Base-by-base conservation (phyloP, 2,113 vertebrate species). In the Gorilla gorilla region DNA sequence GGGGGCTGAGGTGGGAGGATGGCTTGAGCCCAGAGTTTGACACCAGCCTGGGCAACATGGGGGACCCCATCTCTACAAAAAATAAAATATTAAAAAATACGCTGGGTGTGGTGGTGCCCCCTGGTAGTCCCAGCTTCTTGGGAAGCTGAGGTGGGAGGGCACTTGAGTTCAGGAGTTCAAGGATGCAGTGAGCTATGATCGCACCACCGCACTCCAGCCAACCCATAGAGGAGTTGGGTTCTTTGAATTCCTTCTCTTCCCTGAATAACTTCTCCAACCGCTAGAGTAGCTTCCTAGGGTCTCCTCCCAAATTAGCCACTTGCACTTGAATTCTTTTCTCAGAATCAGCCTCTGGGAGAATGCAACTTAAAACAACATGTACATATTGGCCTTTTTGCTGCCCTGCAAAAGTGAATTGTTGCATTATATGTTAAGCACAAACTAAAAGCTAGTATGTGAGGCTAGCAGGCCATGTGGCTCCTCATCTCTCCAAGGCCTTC, bases 391-490 rank as follows among this genome's bases (percentile, higher is more conserved):
- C 68, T 32, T 32, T 32, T 17, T 50, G 48, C 40, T 52, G 16
- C 40, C 8, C 0, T 30, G 50, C 50, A 66, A 72, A 72, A 43
- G 25, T 7, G 35, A 18, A 38, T 32, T 2, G 4, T 40, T 23
- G 32, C 38, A 6, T 1, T 25, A 30, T 0, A 8, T 4, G 10
- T 50, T 16, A 57, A 40, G 14, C 30, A 1, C 23, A 20, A 70
- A 48, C 3, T 3, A n/a, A 25, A 40, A 32, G 45, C 25, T 40
- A 16, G 20, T 6, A 13, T 0, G 3, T 23, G 35, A 48, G 1
- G 9, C 25, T 27, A 5, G 14, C 59, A 55, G 50, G 78, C 6
- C 25, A 6, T 0, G 27, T 13, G 48, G 16, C 5, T 9, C 38
- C 27, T 14, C 12, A 5, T 17, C 30, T 43, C 30, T 52, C 20